Evolutionary conservation across 30 jellyfish, hydroid and myxozoan genomes (phyloP).

Genomic region (Cassiopea xamachana): DNA sequence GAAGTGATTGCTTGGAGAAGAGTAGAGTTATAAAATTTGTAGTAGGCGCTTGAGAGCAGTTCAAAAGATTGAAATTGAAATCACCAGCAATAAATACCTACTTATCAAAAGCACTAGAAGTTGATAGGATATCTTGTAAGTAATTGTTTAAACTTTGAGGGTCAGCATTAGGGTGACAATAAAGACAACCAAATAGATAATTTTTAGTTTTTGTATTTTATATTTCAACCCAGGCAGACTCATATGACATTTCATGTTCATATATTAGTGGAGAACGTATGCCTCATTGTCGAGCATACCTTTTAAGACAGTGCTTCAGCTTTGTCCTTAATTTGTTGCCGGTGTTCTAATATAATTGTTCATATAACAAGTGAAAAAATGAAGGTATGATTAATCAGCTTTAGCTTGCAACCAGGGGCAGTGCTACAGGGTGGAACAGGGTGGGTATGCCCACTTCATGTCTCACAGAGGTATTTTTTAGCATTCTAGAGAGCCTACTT

Average conservation of each 20-base stretch:
- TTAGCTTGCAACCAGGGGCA: too few relatives aligned
- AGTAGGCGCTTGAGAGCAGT: conserved; percentile 13
- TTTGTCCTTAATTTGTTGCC: too few relatives aligned
- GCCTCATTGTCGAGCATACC: too few relatives aligned
- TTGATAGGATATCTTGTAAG: conserved; percentile 17
- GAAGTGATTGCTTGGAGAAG: conserved; percentile 26
- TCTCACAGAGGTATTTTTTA: too few relatives aligned
- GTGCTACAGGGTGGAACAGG: too few relatives aligned
- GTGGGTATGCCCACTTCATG: too few relatives aligned
- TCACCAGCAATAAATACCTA: conserved; percentile 19
- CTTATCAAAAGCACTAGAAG: conserved; percentile 1
- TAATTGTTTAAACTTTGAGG: conserved; percentile 18
- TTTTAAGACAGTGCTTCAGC: too few relatives aligned
- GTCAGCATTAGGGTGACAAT: conserved; percentile 53
- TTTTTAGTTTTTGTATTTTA: conserved; percentile 36
- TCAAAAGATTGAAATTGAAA: conserved; percentile 30
- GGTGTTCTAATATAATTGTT: too few relatives aligned
- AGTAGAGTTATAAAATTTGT: conserved; percentile 16
- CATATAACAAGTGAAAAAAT: too few relatives aligned
- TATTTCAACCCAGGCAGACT: conserved; percentile 56
- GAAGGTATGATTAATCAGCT: too few relatives aligned
- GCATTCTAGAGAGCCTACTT: too few relatives aligned
- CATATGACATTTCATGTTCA: not conserved
- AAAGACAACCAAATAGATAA: conserved; percentile 33
- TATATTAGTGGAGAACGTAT: too few relatives aligned